Percentiles rank a stretch among this genome's conserved stretches.
Evolutionary conservation across 30 jellyfish, hydroid and myxozoan species (phyloP).

Genomic region (Cassiopea andromeda): DNA sequence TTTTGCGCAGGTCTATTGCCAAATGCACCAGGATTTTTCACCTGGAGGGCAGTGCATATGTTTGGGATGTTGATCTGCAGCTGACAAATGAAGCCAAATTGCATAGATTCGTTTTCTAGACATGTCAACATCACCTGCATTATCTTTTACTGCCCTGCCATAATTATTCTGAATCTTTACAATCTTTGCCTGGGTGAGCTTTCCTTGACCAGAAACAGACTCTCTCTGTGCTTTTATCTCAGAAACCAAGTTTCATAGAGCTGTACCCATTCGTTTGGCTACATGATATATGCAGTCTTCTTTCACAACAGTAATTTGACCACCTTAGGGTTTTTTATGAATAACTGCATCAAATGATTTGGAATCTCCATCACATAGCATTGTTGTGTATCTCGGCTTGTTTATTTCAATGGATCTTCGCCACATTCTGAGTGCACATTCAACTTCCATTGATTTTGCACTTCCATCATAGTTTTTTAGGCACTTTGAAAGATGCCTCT

Average conservation of each 20-base stretch:
- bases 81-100: slow-evolving; percentile 23
- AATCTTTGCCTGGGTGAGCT: slow-evolving; percentile 1
- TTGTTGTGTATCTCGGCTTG: slow-evolving; percentile 36
- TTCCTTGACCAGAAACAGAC: slow-evolving; percentile 15
- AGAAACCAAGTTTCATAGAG: not conserved
- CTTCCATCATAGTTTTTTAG: slow-evolving; percentile 23
- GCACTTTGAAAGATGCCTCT: slow-evolving; percentile 14
- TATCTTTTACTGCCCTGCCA: slow-evolving; percentile 52
- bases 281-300: slow-evolving; percentile 52
- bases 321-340: not conserved
- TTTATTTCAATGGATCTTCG: not conserved
- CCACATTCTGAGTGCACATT: slow-evolving; percentile 45
- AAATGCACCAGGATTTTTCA: slow-evolving; percentile 34
- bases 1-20: slow-evolving; percentile 25
- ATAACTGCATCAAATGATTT: slow-evolving; percentile 42
- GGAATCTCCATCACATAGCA: slow-evolving; percentile 53
- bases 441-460: slow-evolving; percentile 40
- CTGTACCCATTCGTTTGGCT: slow-evolving; percentile 21
- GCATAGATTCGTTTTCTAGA: slow-evolving; percentile 37
- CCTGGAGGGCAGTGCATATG: slow-evolving; percentile 47
- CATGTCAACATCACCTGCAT: slow-evolving; percentile 13
- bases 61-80: slow-evolving; percentile 53
- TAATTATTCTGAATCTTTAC: slow-evolving; percentile 15
- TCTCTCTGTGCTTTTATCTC: slow-evolving; percentile 19
- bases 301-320: slow-evolving; percentile 5